phyloP scores from a whole-genome alignment of 2,888 invertebrate species.

The Drosophila emarginata region DNA sequence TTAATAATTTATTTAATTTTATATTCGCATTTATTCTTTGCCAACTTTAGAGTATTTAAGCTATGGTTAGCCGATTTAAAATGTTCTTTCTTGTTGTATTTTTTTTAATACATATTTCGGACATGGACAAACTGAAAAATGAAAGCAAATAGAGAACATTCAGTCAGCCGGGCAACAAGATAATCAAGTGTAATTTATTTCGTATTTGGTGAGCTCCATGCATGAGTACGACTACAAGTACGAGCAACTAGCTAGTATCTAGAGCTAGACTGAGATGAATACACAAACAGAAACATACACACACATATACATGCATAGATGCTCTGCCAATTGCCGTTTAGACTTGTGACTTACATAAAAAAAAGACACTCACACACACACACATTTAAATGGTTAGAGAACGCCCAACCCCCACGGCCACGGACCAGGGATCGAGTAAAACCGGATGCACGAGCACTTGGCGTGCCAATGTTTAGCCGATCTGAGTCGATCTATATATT shows the following conservation, averaged over 20 bases:
- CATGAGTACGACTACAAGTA: slow-evolving; percentile 57
- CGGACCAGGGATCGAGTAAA: slow-evolving; percentile 1
- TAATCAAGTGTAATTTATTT: slow-evolving; percentile 81
- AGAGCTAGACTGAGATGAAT: slow-evolving; percentile 20
- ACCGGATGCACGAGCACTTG: slow-evolving; percentile 58
- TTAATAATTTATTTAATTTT: not conserved
- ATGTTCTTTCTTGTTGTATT: slow-evolving; percentile 41
- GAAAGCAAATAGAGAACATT: slow-evolving; percentile 43
- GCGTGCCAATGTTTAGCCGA: slow-evolving; percentile 33
- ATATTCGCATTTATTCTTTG: not conserved
- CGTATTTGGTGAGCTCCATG: slow-evolving; percentile 75
- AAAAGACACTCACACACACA: slow-evolving; percentile 5
- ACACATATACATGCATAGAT: not conserved
- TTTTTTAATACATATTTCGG: slow-evolving; percentile 33
- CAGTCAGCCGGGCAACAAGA: slow-evolving; percentile 66
- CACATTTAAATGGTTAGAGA: not conserved
- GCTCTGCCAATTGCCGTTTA: no score
- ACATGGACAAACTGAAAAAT: slow-evolving; percentile 55
- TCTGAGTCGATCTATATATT: slow-evolving; percentile 43
- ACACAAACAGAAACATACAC: not conserved
- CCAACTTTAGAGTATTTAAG: slow-evolving; percentile 9
- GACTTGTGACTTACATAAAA: no score
- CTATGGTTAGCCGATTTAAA: not conserved
- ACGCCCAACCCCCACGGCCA: slow-evolving; percentile 36
- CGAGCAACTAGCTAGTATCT: slow-evolving; percentile 34